A percentile compares a stretch with the other conserved stretches of the same genome.
Evolutionary conservation across 2,113 vertebrate genomes (phyloP).

Genomic region (Tragelaphus strepsiceros): DNA sequence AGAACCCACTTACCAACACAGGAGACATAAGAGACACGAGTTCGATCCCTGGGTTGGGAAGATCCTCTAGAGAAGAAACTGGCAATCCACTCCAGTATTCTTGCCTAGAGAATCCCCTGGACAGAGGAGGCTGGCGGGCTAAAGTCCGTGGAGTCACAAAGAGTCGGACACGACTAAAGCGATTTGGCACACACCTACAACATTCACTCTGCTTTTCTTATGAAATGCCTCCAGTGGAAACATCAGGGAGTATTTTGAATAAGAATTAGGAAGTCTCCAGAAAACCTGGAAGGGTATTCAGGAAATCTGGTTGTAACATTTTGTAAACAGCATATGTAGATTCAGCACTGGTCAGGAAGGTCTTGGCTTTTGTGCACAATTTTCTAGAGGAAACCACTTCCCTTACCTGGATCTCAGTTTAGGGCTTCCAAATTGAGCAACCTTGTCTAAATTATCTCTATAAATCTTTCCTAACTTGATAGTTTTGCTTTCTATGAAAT

Average conservation of each 20-base stretch:
- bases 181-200: background rate
- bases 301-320: background rate
- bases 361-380: background rate
- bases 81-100: background rate
- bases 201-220: background rate
- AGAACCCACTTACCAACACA: background rate
- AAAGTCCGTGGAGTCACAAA: background rate
- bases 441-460: background rate
- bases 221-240: background rate
- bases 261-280: background rate
- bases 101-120: background rate
- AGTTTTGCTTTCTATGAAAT: constrained; percentile 33
- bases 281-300: background rate
- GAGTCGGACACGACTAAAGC: background rate
- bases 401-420: background rate
- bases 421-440: constrained; percentile 3
- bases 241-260: background rate
- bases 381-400: background rate
- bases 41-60: background rate
- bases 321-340: background rate
- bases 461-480: constrained; percentile 6
- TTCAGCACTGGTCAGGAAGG: background rate
- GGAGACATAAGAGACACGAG: background rate
- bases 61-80: background rate
- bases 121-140: background rate